phyloP scores from a whole-genome alignment of 2,113 vertebrate species.

The Pluvianellus socialis region DNA sequence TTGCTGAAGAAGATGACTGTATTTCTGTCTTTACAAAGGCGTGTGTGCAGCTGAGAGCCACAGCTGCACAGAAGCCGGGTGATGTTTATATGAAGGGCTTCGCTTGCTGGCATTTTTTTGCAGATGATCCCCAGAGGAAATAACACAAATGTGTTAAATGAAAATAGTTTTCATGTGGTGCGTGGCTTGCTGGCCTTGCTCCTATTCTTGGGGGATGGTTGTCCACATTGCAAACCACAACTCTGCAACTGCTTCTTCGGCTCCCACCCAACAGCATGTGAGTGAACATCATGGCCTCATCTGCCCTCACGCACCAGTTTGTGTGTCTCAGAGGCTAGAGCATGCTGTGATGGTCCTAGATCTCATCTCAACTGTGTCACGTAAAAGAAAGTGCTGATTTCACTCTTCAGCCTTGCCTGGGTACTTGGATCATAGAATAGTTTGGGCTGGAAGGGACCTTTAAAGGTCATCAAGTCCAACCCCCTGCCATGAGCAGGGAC shows the following conservation, averaged over 20 bases:
- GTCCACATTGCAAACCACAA: background rate
- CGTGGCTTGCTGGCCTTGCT: background rate
- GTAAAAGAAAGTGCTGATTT: background rate
- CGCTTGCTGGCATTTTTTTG: background rate
- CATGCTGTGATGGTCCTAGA: background rate
- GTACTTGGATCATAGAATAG: background rate
- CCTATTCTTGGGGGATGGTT: background rate
- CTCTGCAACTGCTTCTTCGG: background rate
- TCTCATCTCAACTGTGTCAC: background rate
- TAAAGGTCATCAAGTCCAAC: background rate
- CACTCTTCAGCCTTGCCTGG: background rate
- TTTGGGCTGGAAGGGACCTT: background rate
- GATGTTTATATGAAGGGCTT: constrained; percentile 30
- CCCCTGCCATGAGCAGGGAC: rapidly evolving
- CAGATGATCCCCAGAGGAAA: constrained; percentile 7
- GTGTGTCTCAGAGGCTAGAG: background rate
- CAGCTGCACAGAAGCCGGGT: background rate
- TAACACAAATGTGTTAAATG: background rate
- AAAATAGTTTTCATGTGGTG: background rate
- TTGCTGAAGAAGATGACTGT: constrained; percentile 1
- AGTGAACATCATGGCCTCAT: background rate
- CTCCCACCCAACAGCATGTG: background rate
- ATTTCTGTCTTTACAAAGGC: background rate
- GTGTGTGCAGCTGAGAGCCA: background rate
- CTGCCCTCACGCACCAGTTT: background rate